Conservation (phyloP, 2,797 vertebrate genomes). For the Oreochromis grahami region DNA sequence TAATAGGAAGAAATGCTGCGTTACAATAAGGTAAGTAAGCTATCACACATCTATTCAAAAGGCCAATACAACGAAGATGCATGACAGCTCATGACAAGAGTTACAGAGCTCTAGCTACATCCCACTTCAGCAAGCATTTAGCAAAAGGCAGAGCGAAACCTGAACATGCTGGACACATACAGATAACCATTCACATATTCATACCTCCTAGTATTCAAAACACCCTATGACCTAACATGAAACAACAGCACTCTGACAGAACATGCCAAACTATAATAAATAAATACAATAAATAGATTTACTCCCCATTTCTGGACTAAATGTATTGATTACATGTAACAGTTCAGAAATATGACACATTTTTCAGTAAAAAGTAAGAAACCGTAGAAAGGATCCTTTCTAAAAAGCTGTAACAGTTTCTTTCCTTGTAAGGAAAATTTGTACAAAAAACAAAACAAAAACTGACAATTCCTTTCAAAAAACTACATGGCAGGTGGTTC, state of each 20-base stretch:
- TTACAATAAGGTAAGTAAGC: background rate
- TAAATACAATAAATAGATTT: background rate
- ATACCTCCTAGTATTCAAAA: background rate
- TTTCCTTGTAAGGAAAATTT: background rate
- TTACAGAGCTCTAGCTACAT: background rate
- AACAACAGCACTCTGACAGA: background rate
- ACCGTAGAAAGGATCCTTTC: background rate
- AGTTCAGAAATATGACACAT: background rate
- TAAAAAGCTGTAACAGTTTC: background rate
- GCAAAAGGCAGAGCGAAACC: background rate
- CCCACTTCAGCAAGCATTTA: background rate
- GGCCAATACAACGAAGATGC: background rate
- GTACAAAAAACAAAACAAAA: background rate
- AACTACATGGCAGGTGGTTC: background rate
- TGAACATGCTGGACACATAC: background rate
- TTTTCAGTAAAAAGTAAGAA: background rate
- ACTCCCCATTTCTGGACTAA: background rate
- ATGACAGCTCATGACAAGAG: background rate
- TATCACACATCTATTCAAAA: background rate
- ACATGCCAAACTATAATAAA: rapidly evolving
- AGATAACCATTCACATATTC: background rate
- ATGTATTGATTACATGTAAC: background rate
- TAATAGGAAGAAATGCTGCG: background rate
- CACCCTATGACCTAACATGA: background rate
- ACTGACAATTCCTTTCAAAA: background rate